These are phyloP conservation scores for Oceanites oceanicus DNA, from an alignment of 2,113 vertebrate genomes.

Conservation along the genomic window DNA sequence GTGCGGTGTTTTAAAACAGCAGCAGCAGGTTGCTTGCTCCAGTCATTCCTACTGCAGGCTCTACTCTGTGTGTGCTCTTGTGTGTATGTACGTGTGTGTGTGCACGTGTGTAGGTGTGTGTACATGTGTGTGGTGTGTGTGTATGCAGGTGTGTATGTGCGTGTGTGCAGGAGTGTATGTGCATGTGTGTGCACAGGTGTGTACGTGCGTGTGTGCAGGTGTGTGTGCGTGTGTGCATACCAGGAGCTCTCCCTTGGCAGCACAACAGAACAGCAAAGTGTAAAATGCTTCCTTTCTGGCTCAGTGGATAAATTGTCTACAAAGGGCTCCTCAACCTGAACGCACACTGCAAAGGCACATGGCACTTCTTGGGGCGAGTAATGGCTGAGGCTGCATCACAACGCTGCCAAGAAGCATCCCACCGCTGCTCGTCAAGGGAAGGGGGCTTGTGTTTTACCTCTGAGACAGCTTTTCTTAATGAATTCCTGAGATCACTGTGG, in stretches of 20 bases:
- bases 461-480: background rate
- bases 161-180: background rate
- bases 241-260: background rate
- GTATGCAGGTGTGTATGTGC: too few species aligned
- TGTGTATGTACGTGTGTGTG: background rate
- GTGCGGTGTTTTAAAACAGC: accelerated
- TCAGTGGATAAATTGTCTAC: background rate
- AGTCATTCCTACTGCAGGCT: background rate
- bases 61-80: background rate
- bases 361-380: background rate
- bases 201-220: background rate
- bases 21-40: background rate
- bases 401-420: background rate
- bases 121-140: background rate
- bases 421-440: background rate
- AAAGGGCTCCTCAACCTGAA: background rate
- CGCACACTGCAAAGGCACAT: accelerated
- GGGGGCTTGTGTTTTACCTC: background rate
- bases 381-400: background rate
- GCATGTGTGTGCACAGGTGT: too few species aligned
- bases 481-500: background rate
- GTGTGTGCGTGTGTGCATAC: accelerated
- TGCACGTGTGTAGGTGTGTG: background rate
- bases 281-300: background rate
- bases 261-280: background rate